phyloP scores from a whole-genome alignment of 2,888 invertebrate genomes.

The Argynnis bischoffii region DNA sequence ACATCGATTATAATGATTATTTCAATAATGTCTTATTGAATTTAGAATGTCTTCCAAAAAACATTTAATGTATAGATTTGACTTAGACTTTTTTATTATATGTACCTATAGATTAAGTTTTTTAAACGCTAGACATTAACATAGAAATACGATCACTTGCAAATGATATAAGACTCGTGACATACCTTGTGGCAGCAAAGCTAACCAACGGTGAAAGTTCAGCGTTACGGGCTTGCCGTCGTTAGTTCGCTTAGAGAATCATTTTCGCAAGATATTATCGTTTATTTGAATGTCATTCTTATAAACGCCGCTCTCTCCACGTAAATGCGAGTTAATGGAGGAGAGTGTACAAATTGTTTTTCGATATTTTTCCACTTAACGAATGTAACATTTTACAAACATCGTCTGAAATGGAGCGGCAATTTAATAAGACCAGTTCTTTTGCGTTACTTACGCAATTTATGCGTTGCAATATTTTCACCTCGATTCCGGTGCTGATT shows the following conservation, averaged over 20 bases:
- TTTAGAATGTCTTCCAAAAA: too few species aligned
- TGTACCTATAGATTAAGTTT: too few species aligned
- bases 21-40: too few species aligned
- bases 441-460: conserved; percentile 70
- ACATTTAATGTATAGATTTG: too few species aligned
- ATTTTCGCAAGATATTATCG: conserved; percentile 44
- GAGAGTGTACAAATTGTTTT: conserved; percentile 34
- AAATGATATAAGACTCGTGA: conserved; percentile 45
- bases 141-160: conserved; percentile 32
- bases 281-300: conserved; percentile 50
- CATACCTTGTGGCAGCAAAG: conserved; percentile 61
- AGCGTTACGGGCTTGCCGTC: conserved; percentile 32
- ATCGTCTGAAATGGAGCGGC: conserved; percentile 71
- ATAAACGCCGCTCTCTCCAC: conserved; percentile 15
- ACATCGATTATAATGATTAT: too few species aligned
- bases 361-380: conserved; percentile 48
- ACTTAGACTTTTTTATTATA: too few species aligned
- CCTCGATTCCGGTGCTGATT: conserved; percentile 67
- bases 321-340: conserved; percentile 9
- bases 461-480: conserved; percentile 66
- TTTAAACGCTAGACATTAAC: too few species aligned
- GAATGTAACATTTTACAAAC: conserved; percentile 31
- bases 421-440: conserved; percentile 62
- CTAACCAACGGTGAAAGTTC: conserved; percentile 77
- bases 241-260: conserved; percentile 43